Evolutionary conservation across 2,888 invertebrate genomes (phyloP).

Genomic region (Eledona agricola): DNA sequence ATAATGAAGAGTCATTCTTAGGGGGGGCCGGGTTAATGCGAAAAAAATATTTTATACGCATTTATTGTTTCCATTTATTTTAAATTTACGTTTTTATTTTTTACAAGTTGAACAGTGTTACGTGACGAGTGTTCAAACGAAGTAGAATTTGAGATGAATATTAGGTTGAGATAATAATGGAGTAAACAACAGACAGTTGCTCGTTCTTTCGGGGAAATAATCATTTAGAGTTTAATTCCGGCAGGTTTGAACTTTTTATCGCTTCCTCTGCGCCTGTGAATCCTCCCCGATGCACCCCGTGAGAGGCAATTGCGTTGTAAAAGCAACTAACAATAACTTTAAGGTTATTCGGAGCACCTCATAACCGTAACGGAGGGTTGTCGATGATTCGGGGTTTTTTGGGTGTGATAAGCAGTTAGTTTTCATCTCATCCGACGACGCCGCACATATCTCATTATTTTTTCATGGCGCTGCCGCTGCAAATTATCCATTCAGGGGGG

Average conservation of each 20-base stretch:
- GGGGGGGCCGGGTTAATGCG: too few relatives aligned
- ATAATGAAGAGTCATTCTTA: too few relatives aligned
- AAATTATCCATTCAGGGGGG: constrained; percentile 56
- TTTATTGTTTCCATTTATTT: too few relatives aligned
- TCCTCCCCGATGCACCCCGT: constrained; percentile 17
- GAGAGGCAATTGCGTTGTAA: constrained; percentile 38
- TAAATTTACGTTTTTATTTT: too few relatives aligned
- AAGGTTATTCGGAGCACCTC: constrained; percentile 46
- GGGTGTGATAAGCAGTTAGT: constrained; percentile 50
- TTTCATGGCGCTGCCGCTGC: constrained; percentile 58
- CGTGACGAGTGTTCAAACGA: too few relatives aligned
- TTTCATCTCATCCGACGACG: constrained; percentile 46
- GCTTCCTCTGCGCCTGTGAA: constrained; percentile 1
- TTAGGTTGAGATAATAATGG: too few relatives aligned
- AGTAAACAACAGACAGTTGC: too few relatives aligned
- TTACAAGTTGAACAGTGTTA: too few relatives aligned
- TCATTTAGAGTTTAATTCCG: too few relatives aligned
- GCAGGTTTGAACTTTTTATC: constrained; percentile 15
- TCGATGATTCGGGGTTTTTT: constrained; percentile 43
- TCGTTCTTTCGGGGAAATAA: too few relatives aligned
- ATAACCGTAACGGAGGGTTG: constrained; percentile 45
- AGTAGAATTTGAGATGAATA: too few relatives aligned
- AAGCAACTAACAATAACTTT: constrained; percentile 51
- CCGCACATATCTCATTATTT: constrained; percentile 54
- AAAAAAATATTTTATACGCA: too few relatives aligned